Evolutionary conservation across 2,888 invertebrate species (phyloP), one percentile per base, ranked within the genome.

Genomic region (Ichneumoninae sp.): DNA sequence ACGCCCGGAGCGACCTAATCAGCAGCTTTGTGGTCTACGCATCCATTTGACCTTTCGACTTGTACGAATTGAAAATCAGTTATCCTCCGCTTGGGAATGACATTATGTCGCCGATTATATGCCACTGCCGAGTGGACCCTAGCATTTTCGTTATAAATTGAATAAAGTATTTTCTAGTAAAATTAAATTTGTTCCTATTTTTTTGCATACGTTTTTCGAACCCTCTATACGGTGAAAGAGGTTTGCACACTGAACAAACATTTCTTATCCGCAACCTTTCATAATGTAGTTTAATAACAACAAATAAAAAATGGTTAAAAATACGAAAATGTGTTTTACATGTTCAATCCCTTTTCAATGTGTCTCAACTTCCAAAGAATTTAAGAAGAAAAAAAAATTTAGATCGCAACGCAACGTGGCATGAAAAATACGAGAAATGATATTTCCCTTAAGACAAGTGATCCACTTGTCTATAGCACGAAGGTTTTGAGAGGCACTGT

Each of bases 371-470:
- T 26, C 13, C 22, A 8, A 26, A 57, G 13, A 57, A 57, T 57
- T 47, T 13, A 26, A 26, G 22, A 57, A 57, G 10, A 4, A 16
- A 16, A 16, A 47, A 47, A 16, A 16, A 47, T 47, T 3, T 47
- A 0, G 44, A 16, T 16, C 13, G 16, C 13, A 16, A 0, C 3
- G 13, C 13, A 16, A 16, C 16, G 13, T 0, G 13, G 44, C 44
- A 47, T 74, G 47, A 33, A 30, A 33, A 50, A 52, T 52, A 26
- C 40, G 6, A 26, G 40, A 60, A 78, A 52, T 26, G 16, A 54
- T 75, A 44, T 80, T 81, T 76, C 75, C 50, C 63, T 81, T 60
- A 50, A 47, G 22, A 68, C 54, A 76, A 76, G 47, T 22, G 83
- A 76, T 71, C 73, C 66, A 69, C 50, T 82, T 78, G 30, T 40